A percentile compares a stretch with the other conserved stretches of the same genome.
These are phyloP conservation scores for Strigamia crassipes DNA, from an alignment of 2,888 invertebrate genomes.

Conservation along the genomic window DNA sequence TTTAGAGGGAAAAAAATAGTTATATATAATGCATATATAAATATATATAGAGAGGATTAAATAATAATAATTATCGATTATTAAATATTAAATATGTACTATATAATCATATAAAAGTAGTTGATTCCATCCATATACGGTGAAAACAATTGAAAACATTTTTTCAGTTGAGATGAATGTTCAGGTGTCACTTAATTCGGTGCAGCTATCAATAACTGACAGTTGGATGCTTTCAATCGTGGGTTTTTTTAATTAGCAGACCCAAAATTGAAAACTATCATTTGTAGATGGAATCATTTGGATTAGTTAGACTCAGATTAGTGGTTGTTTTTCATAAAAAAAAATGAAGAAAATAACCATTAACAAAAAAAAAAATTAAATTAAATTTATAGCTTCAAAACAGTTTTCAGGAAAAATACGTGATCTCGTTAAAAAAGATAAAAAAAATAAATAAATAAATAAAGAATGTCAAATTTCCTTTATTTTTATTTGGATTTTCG, in stretches of 20 bases:
- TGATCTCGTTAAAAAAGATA: background rate
- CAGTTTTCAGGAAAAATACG: background rate
- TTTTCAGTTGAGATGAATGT: conserved; percentile 13
- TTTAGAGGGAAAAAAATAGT: background rate
- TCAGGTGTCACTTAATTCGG: conserved; percentile 24
- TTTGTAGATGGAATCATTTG: conserved; percentile 12
- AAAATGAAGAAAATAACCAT: background rate
- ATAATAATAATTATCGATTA: background rate
- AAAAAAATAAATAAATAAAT: background rate
- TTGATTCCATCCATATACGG: conserved; percentile 21
- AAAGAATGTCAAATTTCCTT: no score
- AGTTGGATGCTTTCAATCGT: background rate
- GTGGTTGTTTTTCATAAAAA: conserved; percentile 31
- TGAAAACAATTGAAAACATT: background rate
- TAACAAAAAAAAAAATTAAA: background rate
- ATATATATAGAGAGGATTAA: conserved; percentile 13
- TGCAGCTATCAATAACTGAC: conserved; percentile 14
- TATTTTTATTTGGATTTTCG: background rate
- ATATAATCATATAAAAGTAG: conserved; percentile 15
- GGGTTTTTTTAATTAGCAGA: background rate
- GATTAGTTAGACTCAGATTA: conserved; percentile 28
- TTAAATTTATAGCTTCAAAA: background rate
- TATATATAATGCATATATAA: background rate
- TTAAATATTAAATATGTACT: conserved; percentile 10
- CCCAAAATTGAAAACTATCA: background rate